These are phyloP conservation scores for Tetramorium parvispinum DNA, from an alignment of 1,140 invertebrate species.

Conservation along the genomic window DNA sequence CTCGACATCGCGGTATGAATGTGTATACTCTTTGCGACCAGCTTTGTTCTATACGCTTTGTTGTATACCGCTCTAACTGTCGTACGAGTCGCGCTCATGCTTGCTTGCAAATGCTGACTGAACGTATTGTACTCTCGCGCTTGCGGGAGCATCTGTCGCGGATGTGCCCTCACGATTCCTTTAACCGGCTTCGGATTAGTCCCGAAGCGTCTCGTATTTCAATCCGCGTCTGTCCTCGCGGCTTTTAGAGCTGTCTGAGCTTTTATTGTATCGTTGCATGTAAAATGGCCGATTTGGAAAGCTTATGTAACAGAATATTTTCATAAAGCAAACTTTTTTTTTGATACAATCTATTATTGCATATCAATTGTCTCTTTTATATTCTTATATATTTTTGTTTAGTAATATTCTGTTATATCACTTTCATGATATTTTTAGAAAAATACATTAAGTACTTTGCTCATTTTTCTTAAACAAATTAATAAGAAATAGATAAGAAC, in stretches of 20 bases:
- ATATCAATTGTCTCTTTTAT: no score
- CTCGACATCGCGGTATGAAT: slow-evolving; percentile 33
- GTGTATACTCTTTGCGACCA: background rate
- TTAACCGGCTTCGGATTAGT: slow-evolving; percentile 66
- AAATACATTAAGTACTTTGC: background rate
- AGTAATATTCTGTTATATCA: background rate
- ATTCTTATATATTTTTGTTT: background rate
- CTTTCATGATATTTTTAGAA: slow-evolving; percentile 5
- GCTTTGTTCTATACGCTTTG: background rate
- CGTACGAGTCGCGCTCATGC: background rate
- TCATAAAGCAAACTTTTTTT: background rate
- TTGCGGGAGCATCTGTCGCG: slow-evolving; percentile 48
- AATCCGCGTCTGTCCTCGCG: background rate
- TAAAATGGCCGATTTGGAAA: slow-evolving; percentile 1
- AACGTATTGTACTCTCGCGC: slow-evolving; percentile 16
- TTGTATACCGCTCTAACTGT: background rate
- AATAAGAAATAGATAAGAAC: background rate
- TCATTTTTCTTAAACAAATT: slow-evolving; percentile 3
- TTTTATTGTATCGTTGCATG: background rate
- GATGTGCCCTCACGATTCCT: slow-evolving; percentile 56
- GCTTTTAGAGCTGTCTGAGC: background rate
- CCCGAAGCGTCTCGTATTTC: slow-evolving; percentile 37
- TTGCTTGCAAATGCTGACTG: slow-evolving; percentile 36
- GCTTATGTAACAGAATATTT: background rate
- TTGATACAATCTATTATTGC: background rate